Conservation (phyloP, 2,888 invertebrate species). For the Hemaris fuciformis region DNA sequence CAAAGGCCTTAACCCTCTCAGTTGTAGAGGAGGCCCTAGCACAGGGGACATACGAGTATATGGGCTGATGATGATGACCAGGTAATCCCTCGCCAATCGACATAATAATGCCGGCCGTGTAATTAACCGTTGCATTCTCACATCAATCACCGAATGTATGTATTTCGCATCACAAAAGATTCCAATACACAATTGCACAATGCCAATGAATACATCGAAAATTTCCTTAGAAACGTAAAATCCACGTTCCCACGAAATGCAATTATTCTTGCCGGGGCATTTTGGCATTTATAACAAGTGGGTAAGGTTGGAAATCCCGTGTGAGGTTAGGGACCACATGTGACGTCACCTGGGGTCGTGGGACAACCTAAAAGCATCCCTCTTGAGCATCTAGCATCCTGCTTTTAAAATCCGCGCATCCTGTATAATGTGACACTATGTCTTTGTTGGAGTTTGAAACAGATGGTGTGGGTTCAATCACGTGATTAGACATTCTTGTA, state of each 20-base stretch:
- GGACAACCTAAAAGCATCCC: conserved; percentile 75
- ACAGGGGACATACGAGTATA: too few relatives aligned
- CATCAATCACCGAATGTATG: conserved; percentile 9
- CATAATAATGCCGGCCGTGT: too few relatives aligned
- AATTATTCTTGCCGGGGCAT: conserved; percentile 20
- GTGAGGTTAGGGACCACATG: conserved; percentile 38
- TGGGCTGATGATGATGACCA: too few relatives aligned
- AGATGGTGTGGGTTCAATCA: not conserved
- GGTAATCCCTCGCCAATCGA: too few relatives aligned
- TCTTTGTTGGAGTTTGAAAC: not conserved
- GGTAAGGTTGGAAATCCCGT: conserved; percentile 27
- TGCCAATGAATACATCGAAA: conserved; percentile 41
- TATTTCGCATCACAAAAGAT: conserved; percentile 8
- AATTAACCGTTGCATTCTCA: conserved; percentile 7
- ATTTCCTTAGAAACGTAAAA: conserved; percentile 70
- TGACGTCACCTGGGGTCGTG: conserved; percentile 75
- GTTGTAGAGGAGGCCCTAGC: too few relatives aligned
- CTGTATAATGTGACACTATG: conserved; percentile 36
- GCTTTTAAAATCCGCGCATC: conserved; percentile 64
- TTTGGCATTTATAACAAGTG: conserved; percentile 22
- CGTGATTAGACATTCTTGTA: not conserved
- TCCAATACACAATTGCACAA: conserved; percentile 17
- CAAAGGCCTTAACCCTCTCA: too few relatives aligned
- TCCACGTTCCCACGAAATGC: conserved; percentile 66
- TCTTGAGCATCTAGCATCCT: conserved; percentile 64